Evolutionary conservation across 2,113 vertebrate species (phyloP).

Genomic region (Scomber scombrus): DNA sequence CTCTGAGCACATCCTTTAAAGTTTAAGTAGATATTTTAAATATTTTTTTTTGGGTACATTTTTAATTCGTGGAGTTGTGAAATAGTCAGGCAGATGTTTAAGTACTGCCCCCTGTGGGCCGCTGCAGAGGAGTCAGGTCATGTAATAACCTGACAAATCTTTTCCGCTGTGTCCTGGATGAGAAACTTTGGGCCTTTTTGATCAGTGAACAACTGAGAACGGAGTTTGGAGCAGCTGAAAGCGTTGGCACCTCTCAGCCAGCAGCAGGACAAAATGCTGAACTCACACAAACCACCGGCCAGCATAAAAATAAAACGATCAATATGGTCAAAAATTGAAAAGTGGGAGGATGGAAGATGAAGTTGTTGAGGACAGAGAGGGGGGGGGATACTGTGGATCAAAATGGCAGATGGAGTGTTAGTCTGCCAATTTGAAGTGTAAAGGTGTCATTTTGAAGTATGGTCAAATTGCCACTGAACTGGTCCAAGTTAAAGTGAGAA

Average conservation of each 20-base stretch:
- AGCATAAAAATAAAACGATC: slow-evolving; percentile 32
- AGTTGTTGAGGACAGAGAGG: neutral
- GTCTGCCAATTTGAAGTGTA: neutral
- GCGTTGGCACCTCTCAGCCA: slow-evolving; percentile 8
- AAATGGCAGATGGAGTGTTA: neutral
- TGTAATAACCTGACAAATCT: slow-evolving; percentile 15
- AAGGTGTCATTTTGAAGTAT: neutral
- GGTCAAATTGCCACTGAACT: too few relatives aligned
- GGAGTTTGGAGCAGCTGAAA: slow-evolving; percentile 2
- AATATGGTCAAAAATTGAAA: slow-evolving; percentile 33
- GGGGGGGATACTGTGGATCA: neutral
- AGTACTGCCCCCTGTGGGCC: slow-evolving; percentile 48
- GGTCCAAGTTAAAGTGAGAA: neutral
- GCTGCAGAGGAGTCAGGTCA: neutral
- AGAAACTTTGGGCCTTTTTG: neutral
- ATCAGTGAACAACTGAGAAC: neutral
- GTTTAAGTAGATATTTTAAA: slow-evolving; percentile 52
- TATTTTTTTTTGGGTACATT: slow-evolving; percentile 5
- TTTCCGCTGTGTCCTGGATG: neutral
- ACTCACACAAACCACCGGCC: slow-evolving; percentile 38
- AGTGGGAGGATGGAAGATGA: slow-evolving; percentile 6
- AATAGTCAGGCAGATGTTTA: slow-evolving; percentile 25
- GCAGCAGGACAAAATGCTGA: slow-evolving; percentile 33
- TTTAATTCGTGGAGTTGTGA: slow-evolving; percentile 12
- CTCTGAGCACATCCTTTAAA: slow-evolving; percentile 23